A percentile compares a stretch with the other conserved stretches of the same genome.
phyloP scores from a whole-genome alignment of 2,797 vertebrate genomes.

The Chloroceryle amazona region DNA sequence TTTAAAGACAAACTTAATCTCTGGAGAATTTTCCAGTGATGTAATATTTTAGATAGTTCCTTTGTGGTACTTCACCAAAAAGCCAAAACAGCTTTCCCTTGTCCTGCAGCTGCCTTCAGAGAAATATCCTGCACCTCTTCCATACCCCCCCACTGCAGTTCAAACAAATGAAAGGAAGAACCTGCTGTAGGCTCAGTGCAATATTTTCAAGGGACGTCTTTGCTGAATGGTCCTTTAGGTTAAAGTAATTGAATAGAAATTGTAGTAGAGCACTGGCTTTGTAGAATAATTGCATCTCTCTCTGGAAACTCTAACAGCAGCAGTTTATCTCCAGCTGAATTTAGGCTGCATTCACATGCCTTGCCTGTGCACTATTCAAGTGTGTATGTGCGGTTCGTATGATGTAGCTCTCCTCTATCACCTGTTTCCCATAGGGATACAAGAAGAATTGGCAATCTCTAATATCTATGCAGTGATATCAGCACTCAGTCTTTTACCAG shows the following conservation, averaged over 20 bases:
- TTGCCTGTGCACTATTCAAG: neutral
- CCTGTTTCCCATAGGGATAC: neutral
- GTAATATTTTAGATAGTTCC: neutral
- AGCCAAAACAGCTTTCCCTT: neutral
- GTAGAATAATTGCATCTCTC: neutral
- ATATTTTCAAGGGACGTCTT: neutral
- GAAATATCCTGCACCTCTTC: neutral
- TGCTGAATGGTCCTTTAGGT: neutral
- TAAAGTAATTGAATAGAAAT: neutral
- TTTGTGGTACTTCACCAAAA: neutral
- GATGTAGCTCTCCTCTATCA: neutral
- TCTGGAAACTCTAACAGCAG: neutral
- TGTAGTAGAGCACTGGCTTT: neutral
- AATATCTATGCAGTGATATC: neutral
- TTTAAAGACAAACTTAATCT: neutral
- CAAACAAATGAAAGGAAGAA: neutral
- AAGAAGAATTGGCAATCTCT: neutral
- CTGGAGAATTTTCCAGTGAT: constrained; percentile 3
- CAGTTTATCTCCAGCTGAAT: neutral
- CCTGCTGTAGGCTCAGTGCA: neutral
- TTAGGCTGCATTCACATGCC: neutral
- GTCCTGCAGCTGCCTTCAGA: neutral
- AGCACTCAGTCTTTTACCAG: neutral
- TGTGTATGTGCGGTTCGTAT: neutral
- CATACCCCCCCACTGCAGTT: accelerated